These are phyloP conservation scores for Muntiacus muntjak DNA, from an alignment of 2,113 vertebrate species.

Conservation along the genomic window DNA sequence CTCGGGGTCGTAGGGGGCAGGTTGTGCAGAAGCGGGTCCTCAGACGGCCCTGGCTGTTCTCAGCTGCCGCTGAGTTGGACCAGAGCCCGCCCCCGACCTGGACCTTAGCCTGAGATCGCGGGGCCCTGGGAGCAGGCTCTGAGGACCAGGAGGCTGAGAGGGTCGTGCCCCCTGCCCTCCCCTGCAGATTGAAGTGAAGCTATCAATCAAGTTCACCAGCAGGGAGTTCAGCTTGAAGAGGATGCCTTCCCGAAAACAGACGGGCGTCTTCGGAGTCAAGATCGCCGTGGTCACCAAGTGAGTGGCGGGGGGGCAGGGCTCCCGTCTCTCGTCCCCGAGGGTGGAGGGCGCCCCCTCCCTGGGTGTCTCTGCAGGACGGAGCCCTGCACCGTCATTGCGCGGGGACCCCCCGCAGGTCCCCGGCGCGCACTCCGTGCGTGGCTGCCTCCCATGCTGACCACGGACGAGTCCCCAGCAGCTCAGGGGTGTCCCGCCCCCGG, in stretches of 20 bases:
- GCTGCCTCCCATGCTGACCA: constrained; percentile 16
- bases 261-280: constrained; percentile 96
- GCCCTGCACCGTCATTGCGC: not conserved
- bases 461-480: not conserved
- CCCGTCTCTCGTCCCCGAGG: accelerated
- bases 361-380: accelerated
- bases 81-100: not conserved
- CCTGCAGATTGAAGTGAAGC: constrained; percentile 93
- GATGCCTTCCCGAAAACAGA: constrained; percentile 93
- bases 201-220: constrained; percentile 97
- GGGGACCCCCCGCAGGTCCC: accelerated
- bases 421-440: not conserved
- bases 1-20: too few species aligned
- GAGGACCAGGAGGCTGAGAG: not conserved
- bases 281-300: constrained; percentile 97
- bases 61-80: not conserved
- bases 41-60: accelerated
- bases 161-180: accelerated
- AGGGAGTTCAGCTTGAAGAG: constrained; percentile 97
- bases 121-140: not conserved
- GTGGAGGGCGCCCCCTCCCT: accelerated
- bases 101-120: too few species aligned
- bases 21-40: not conserved
- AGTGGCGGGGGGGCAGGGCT: constrained; percentile 67
- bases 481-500: not conserved